Evolutionary conservation across 2,113 vertebrate genomes (phyloP).

Genomic region (Corvus cornix): DNA sequence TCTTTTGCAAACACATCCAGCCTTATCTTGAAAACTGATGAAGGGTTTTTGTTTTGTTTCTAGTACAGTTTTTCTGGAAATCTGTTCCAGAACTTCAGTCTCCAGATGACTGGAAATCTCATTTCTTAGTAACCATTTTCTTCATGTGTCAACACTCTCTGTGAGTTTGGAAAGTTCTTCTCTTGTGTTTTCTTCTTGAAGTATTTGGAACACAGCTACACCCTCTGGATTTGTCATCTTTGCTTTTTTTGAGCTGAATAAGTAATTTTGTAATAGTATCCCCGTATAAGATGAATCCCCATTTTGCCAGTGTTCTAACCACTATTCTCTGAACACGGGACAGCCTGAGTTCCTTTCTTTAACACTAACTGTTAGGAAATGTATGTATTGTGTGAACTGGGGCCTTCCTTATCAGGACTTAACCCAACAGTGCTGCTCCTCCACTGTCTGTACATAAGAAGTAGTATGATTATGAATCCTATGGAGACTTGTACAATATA

Average conservation of each 20-base stretch:
- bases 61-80: not conserved
- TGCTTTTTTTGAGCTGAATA: not conserved
- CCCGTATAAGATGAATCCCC: not conserved
- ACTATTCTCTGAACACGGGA: not conserved
- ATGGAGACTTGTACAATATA: not conserved
- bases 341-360: not conserved
- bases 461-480: not conserved
- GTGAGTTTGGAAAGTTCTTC: not conserved
- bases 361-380: not conserved
- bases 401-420: not conserved
- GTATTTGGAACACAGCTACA: not conserved
- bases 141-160: not conserved
- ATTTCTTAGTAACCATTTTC: not conserved
- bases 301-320: not conserved
- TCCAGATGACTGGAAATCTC: not conserved
- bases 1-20: not conserved
- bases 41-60: not conserved
- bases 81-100: not conserved
- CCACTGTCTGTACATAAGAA: not conserved
- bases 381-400: not conserved
- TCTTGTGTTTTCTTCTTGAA: not conserved
- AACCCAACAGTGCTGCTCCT: not conserved
- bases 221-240: not conserved
- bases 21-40: not conserved
- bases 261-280: not conserved